phyloP scores from a whole-genome alignment of 2,113 vertebrate genomes.

The Smithornis capensis region DNA sequence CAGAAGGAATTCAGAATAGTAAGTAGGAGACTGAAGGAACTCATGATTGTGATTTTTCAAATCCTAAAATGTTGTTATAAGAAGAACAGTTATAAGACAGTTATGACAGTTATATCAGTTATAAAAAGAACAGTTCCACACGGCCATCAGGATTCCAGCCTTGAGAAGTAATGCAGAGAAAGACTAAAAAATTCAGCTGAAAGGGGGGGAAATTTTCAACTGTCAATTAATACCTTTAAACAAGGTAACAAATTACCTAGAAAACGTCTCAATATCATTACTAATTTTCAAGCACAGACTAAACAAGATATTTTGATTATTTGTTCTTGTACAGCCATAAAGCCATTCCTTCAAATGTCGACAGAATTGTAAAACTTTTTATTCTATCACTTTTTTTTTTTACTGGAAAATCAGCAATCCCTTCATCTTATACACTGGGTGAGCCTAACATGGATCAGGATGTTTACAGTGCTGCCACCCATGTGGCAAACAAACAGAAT shows the following conservation, averaged over 20 bases:
- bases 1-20: background rate
- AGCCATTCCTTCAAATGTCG: background rate
- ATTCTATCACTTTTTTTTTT: background rate
- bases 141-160: background rate
- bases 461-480: background rate
- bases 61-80: background rate
- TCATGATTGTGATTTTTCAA: background rate
- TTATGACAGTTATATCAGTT: background rate
- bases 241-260: background rate
- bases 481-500: rapidly evolving
- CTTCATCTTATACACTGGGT: rapidly evolving
- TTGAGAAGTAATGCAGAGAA: background rate
- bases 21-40: background rate
- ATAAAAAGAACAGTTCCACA: background rate
- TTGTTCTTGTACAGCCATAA: background rate
- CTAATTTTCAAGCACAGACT: background rate
- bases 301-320: background rate
- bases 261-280: background rate
- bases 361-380: background rate
- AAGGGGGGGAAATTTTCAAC: background rate
- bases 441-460: background rate
- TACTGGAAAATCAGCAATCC: background rate
- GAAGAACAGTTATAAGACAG: background rate
- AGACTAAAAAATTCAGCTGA: background rate
- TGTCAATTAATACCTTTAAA: background rate